Base-by-base conservation (phyloP, 2,113 vertebrate species). In the Aepyceros melampus region DNA sequence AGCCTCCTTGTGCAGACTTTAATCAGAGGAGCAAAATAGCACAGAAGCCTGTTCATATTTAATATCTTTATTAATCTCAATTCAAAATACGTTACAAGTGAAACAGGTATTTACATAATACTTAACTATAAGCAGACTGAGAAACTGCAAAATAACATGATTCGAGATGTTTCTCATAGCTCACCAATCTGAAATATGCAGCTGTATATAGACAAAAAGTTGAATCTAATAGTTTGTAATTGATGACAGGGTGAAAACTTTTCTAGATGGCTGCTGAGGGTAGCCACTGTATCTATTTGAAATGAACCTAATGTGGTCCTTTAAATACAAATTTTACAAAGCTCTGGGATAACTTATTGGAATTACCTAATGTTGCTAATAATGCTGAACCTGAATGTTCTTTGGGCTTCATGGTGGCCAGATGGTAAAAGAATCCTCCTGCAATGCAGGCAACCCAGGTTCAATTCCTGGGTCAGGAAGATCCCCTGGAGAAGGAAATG, bases 11-110 rank as follows among this genome's bases (percentile, higher is more conserved):
- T 62, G 5, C 43, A 58, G 87, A 94, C 81, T 95, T 96, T 92
- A 94, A 82, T 95, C 92, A 97, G 47, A 97, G 55, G 40, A 89
- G 6, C 58, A 82, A 96, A 85, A 87, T n/a, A 95, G 33, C 36
- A 51, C 21, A 84, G 89, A 79, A 55, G 31, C 51, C 17, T 82
- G 31, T 87, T 95, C 40, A 71, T 83, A 49, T 91, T 55, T 49
- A 94, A 49, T 81, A 67, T 62, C 83, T 95, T 92, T 92, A 94
- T 94, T 91, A 96, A 91, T 87, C 51, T 96, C 62, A 86, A 94
- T 60, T 79, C 43, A 47, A 93, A 83, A 47, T 71, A 45, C 29
- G 17, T 55, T 91, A 45, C 8, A 89, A 36, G 45, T 84, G 23
- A 96, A 95, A 74, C 51, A 87, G 17, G 23, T 89, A 91, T 89